These are phyloP conservation scores for Phallusia fumigata DNA, from an alignment of 23 tunicate species.

Conservation along the genomic window DNA sequence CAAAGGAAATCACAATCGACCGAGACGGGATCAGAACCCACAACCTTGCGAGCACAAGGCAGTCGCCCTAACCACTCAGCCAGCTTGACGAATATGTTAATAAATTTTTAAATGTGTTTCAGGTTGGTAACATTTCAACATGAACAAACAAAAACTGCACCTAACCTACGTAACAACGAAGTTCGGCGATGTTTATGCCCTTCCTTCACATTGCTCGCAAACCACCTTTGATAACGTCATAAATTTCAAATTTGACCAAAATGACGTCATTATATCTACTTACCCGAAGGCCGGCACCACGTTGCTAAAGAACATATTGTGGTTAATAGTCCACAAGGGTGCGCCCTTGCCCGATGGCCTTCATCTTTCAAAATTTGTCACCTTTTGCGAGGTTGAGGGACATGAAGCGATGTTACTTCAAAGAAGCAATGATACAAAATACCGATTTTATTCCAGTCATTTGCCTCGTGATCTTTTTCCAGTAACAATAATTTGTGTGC, in stretches of 20 bases:
- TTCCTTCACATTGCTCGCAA: constrained; percentile 16
- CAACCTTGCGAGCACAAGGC: no score
- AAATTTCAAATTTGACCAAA: neutral
- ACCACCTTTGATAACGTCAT: neutral
- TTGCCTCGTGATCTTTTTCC: neutral
- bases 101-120: no score
- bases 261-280: constrained; percentile 19
- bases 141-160: neutral
- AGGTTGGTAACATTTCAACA: no score
- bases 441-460: constrained; percentile 9
- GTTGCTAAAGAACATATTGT: constrained; percentile 26
- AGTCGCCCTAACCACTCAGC: no score
- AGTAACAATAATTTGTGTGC: neutral
- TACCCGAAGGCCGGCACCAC: constrained; percentile 45
- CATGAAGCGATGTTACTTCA: neutral
- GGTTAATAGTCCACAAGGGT: constrained; percentile 15
- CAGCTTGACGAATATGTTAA: no score
- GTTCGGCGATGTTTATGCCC: neutral
- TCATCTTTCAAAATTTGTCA: neutral
- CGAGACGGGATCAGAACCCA: no score
- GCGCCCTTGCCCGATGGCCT: neutral
- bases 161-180: constrained; percentile 8
- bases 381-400: constrained; percentile 1
- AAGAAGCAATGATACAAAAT: neutral
- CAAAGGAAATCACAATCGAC: no score